Evolutionary conservation across 2,113 vertebrate species (phyloP).

Genomic region (Bagarius yarrelli): DNA sequence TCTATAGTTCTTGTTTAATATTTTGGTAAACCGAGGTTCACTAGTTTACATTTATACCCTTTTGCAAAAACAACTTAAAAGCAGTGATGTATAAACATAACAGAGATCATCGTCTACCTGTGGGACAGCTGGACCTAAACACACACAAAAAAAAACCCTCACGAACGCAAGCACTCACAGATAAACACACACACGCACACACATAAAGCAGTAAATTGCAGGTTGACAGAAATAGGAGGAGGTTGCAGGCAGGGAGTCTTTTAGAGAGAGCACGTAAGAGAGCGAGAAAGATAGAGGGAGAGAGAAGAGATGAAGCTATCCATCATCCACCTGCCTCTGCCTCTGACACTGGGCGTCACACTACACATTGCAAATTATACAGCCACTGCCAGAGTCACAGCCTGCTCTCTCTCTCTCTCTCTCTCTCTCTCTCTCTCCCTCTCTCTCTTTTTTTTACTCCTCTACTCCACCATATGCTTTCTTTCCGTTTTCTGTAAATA

Average conservation of each 20-base stretch:
- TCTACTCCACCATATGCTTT: slow-evolving; percentile 42
- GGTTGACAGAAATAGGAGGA: slow-evolving; percentile 33
- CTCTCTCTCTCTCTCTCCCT: slow-evolving; percentile 39
- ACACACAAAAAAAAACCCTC: background rate
- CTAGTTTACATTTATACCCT: background rate
- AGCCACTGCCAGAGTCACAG: slow-evolving; percentile 47
- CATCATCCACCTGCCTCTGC: slow-evolving; percentile 53
- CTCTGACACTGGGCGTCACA: slow-evolving; percentile 49
- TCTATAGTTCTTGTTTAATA: background rate
- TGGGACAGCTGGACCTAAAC: background rate
- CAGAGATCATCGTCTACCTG: background rate
- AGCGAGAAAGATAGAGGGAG: slow-evolving; percentile 44
- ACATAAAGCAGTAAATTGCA: slow-evolving; percentile 32
- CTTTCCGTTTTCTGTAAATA: slow-evolving; percentile 47
- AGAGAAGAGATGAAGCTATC: slow-evolving; percentile 52
- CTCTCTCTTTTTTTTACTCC: slow-evolving; percentile 53
- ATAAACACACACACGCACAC: slow-evolving; percentile 24
- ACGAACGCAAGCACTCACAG: background rate
- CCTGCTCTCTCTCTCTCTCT: slow-evolving; percentile 41
- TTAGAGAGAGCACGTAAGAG: slow-evolving; percentile 4
- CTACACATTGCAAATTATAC: slow-evolving; percentile 58
- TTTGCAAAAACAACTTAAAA: background rate
- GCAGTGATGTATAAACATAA: background rate
- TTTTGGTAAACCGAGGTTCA: no score
- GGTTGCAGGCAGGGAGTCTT: slow-evolving; percentile 32